Base-by-base conservation (phyloP, 2,113 vertebrate species). In the Nycticorax nycticorax region DNA sequence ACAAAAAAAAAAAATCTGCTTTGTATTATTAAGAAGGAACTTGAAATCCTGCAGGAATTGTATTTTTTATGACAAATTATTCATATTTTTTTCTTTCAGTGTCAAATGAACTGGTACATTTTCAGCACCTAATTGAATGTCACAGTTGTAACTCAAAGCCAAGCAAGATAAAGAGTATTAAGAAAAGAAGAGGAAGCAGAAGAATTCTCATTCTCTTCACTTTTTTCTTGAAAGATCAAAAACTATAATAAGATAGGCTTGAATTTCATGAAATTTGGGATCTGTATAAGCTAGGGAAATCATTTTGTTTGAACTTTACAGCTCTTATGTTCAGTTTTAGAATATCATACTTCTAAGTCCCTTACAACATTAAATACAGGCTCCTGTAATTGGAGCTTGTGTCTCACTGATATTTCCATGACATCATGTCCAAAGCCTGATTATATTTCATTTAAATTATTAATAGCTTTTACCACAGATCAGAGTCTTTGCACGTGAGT, bases 181-280 rank as follows among this genome's bases (percentile, higher is more conserved):
- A 78, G 79, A 83, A 79, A 63, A 90, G 60, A 62, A 84, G 9
- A 85, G 5, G 16, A 81, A 80, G 79, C 16, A 81, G 88, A 92
- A 84, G 43, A 93, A 72, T 87, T 92, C 43, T 84, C 39, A 79
- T 90, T 93, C 30, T 88, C 69, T 77, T 87, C 13, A 32, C 41
- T 93, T 94, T 89, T 92, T 92, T 71, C 56, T 84, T 84, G 35
- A 75, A 81, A 94, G 43, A 94, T 72, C 80, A 96, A 94, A 88
- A 95, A n/a, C 20, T 45, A 10, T 67, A 86, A 62, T 52, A 86
- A 84, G 30, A 91, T 56, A 87, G 17, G 41, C 17, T 32, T 84
- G 72, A 93, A 63, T 71, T 95, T 96, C 48, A 72, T 72, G 47
- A 92, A 83, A 91, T 78, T 78, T 86, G 19, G 35, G 24, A 64